phyloP scores from a whole-genome alignment of 1,140 invertebrate genomes.

The Amphibalanus amphitrite region DNA sequence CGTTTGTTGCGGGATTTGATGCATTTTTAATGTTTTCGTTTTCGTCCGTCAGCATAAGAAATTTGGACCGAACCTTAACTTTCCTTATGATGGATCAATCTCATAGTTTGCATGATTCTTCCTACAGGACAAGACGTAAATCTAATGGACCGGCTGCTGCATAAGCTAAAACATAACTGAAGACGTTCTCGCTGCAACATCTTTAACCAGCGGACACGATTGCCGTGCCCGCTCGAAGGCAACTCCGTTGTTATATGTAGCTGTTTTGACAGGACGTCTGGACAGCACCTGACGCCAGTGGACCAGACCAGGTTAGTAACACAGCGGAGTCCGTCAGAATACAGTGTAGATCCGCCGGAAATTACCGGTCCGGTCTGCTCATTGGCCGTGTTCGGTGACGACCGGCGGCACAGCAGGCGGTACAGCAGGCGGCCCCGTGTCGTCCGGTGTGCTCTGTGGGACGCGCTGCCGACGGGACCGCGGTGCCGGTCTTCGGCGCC shows the following conservation, averaged over 20 bases:
- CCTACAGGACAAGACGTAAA: constrained; percentile 46
- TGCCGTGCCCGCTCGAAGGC: constrained; percentile 90
- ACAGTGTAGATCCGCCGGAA: background rate
- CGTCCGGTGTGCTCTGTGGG: no score
- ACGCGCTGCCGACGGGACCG: background rate
- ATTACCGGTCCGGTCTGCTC: background rate
- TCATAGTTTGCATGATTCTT: no score
- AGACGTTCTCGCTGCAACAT: constrained; percentile 83
- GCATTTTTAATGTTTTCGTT: no score
- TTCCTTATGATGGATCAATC: no score
- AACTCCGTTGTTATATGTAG: constrained; percentile 93
- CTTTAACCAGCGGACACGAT: constrained; percentile 99
- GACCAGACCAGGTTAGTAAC: constrained; percentile 67
- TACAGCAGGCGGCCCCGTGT: background rate
- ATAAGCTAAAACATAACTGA: constrained; percentile 61
- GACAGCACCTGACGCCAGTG: constrained; percentile 88
- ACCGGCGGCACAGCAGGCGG: no score
- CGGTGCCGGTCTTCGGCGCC: background rate
- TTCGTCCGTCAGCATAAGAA: no score
- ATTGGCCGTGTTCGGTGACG: background rate
- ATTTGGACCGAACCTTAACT: no score
- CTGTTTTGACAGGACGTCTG: constrained; percentile 57
- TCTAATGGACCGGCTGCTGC: constrained; percentile 62
- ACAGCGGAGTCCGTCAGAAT: background rate
- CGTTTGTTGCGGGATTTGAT: no score